Conservation (phyloP, 2,113 vertebrate species). For the Mesitornis unicolor region DNA sequence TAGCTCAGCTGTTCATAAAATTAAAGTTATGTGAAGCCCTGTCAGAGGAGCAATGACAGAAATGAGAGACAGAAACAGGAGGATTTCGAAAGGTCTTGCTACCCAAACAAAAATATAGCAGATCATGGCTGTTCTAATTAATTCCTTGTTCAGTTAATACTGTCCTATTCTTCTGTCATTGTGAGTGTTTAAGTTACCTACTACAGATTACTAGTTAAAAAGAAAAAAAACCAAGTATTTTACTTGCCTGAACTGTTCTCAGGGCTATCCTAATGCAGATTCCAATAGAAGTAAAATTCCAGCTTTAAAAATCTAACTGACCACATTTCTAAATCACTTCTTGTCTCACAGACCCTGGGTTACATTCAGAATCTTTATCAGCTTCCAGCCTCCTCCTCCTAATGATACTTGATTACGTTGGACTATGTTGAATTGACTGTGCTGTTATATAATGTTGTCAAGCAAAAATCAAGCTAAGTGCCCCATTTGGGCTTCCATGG, state of each 20-base stretch:
- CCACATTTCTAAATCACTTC: neutral
- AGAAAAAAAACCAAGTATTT: neutral
- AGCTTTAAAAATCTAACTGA: neutral
- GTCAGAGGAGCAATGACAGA: neutral
- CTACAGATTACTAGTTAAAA: neutral
- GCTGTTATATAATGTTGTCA: neutral
- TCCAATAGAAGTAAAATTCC: neutral
- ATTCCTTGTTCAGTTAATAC: neutral
- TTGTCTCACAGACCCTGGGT: neutral
- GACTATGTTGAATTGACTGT: neutral
- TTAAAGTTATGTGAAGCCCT: neutral
- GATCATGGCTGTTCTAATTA: neutral
- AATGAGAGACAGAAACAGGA: neutral
- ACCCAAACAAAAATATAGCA: neutral
- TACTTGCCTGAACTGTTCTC: neutral
- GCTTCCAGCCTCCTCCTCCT: neutral
- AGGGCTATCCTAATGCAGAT: neutral
- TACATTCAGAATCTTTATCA: neutral
- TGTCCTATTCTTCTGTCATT: neutral
- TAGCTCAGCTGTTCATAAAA: neutral
- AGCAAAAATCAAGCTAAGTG: neutral
- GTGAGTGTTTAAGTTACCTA: neutral
- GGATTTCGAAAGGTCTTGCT: neutral
- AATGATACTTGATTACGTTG: neutral
- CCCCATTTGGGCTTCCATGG: fast-evolving